phyloP scores from a whole-genome alignment of 2,113 vertebrate species.

The Argyrosomus japonicus region DNA sequence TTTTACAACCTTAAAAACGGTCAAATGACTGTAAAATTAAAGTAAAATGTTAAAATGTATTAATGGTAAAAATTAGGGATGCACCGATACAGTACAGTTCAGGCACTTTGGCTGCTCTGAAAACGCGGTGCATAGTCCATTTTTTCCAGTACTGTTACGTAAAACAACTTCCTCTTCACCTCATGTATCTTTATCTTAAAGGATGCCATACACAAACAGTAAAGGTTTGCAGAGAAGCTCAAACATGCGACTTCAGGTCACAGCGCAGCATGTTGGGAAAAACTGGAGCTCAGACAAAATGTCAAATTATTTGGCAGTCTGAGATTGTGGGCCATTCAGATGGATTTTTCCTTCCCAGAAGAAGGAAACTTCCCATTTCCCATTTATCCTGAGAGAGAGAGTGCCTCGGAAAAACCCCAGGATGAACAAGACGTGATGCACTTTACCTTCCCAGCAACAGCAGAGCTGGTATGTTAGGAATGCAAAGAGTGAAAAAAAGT shows the following conservation, averaged over 20 bases:
- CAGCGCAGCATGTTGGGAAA: background rate
- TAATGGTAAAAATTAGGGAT: too few relatives aligned
- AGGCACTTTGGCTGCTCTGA: too few relatives aligned
- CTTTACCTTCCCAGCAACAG: slow-evolving; percentile 17
- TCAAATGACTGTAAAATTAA: too few relatives aligned
- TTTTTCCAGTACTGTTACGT: too few relatives aligned
- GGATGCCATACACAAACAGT: background rate
- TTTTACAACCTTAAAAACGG: too few relatives aligned
- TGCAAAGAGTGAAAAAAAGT: background rate
- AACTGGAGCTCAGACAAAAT: background rate
- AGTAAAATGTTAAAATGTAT: too few relatives aligned
- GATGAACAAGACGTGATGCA: background rate
- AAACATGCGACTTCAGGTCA: background rate
- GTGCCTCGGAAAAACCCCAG: slow-evolving; percentile 16
- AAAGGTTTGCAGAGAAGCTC: background rate
- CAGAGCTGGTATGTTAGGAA: slow-evolving; percentile 33
- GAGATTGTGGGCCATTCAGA: background rate
- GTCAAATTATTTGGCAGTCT: background rate
- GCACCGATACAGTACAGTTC: too few relatives aligned
- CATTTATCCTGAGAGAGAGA: background rate
- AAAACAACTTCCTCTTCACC: too few relatives aligned
- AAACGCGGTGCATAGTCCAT: too few relatives aligned
- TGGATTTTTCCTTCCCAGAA: slow-evolving; percentile 17
- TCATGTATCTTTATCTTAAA: background rate
- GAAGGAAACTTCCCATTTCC: slow-evolving; percentile 38